phyloP scores from a whole-genome alignment of 2,113 vertebrate genomes.

The Pelecanoides urinatrix region DNA sequence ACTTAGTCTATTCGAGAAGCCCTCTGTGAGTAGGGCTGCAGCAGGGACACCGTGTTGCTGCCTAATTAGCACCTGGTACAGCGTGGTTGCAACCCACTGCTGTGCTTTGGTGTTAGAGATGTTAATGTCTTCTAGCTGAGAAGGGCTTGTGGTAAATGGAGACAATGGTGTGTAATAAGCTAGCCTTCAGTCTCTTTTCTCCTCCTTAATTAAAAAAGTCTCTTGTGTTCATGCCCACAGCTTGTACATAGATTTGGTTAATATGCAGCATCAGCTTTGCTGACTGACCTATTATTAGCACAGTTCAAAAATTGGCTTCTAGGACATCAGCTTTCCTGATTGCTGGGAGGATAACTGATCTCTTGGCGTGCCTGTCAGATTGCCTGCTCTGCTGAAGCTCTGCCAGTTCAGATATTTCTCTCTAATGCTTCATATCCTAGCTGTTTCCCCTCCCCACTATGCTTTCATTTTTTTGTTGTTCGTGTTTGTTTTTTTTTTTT shows the following conservation, averaged over 20 bases:
- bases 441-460: neutral
- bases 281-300: constrained; percentile 13
- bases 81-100: rapidly evolving
- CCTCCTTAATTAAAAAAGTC: neutral
- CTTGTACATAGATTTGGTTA: neutral
- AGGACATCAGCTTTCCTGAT: neutral
- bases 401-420: neutral
- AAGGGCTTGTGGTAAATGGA: neutral
- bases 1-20: neutral
- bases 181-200: neutral
- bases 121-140: neutral
- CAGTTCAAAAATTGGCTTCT: neutral
- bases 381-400: neutral
- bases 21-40: neutral
- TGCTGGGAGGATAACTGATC: neutral
- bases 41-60: neutral
- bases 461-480: neutral
- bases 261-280: neutral
- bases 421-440: neutral
- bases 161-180: neutral
- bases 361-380: neutral
- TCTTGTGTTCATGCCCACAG: neutral
- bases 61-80: neutral
- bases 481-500: neutral
- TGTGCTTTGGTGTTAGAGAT: neutral